Evolutionary conservation across 2,888 invertebrate species (phyloP), one percentile per base, ranked within the genome.

Genomic region (Xestia xanthographa): DNA sequence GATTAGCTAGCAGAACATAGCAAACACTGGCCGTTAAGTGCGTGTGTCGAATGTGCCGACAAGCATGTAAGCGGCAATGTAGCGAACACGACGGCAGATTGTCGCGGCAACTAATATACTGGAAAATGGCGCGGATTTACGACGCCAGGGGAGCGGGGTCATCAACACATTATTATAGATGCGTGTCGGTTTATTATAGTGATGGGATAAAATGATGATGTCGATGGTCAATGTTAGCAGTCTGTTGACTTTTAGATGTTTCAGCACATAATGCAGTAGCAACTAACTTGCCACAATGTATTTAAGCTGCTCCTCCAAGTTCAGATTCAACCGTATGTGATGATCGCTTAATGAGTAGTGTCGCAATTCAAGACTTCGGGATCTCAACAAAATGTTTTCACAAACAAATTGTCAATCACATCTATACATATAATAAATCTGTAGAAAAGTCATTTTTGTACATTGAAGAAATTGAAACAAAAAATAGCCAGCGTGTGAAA

Each of bases 81-180:
- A 68, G 65, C 60, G 29, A 45, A 71, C 77, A 38, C 6, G 41
- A 12, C 8, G 58, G 62, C 22, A 50, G 29, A 77, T 89, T 88
- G 86, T 87, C 84, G 85, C 85, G 89, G 86, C 89, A 88, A 87
- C 72, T 81, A 88, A 90, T 89, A 82, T 82, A 79, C 82, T 89
- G 89, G 85, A 89, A 90, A 73, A 75, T 79, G 65, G 34, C 80
- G 86, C 45, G 77, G 88, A 89, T 91, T 91, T 90, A 91, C 81
- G 89, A 87, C 82, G 66, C 68, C 72, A 9, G 29, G 12, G 79
- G 34, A 66, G 41, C 9, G n/a, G 67, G 38, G 71, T 79, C 88
- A 90, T 88, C 88, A 85, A 87, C 89, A 83, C 80, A 86, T 83
- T 89, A n/a, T n/a, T n/a, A n/a, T n/a, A 89, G 88, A 62, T 50